Base-by-base conservation (phyloP, 1,140 invertebrate genomes). In the Drosophila ogumai region DNA sequence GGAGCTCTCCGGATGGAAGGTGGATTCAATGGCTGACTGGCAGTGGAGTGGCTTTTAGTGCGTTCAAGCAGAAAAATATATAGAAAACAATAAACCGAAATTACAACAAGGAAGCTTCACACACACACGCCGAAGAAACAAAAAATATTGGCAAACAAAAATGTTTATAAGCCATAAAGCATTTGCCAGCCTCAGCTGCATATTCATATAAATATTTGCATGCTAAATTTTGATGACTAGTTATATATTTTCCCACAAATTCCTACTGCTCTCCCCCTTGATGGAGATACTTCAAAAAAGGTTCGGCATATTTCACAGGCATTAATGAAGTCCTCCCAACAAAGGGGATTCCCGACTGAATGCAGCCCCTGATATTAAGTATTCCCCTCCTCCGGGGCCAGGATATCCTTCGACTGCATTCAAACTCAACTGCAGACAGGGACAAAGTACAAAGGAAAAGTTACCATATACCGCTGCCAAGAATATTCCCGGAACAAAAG, bases 11-110 rank as follows among this genome's bases (percentile, higher is more conserved):
- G 44, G 15, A 40, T 63, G 61, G 65, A 71, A 71, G 68, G 68
- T 72, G 72, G 32, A 34, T 54, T 49, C 43, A 63, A 69, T 81
- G 67, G 68, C 61, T 80, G 84, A 74, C 84, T 87, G 80, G 58
- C 80, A 80, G 64, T 52, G 52, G 84, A 87, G 84, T 87, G 87
- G 84, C 84, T 87, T 87, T 87, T 87, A 87, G 84, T 87, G 84
- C 85, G 80, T 84, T 87, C 80, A 87, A 88, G 84, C 84, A 84
- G 84, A 87, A 87, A 87, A 87, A 87, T 87, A 87, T 87, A 87
- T 87, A 87, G 84, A 90, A 87, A 87, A 87, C 84, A 87, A 87
- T 87, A 87, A 87, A 87, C 84, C 73, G 73, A 84, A 87, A 88
- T 87, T 88, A 88, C 84, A 87, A 80, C 75, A 80, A 79, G 47